phyloP scores from a whole-genome alignment of 1,140 invertebrate genomes.

The Geopemphigus sp. region DNA sequence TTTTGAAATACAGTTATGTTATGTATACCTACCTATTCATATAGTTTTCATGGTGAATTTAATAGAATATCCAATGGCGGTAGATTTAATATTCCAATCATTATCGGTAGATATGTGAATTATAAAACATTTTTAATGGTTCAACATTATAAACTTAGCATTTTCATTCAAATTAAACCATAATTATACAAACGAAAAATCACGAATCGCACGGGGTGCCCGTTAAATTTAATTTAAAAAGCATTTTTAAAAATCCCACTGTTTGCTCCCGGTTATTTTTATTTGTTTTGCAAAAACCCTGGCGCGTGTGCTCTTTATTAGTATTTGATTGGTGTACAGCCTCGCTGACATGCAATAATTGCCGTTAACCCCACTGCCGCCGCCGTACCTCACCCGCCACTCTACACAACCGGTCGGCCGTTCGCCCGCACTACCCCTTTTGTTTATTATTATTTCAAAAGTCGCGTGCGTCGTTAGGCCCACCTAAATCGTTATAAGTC shows the following conservation, averaged over 20 bases:
- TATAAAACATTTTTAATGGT: too few relatives aligned
- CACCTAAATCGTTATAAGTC: slow-evolving; percentile 49
- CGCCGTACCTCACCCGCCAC: not conserved
- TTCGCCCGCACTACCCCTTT: slow-evolving; percentile 40
- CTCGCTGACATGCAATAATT: slow-evolving; percentile 46
- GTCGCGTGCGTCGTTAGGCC: slow-evolving; percentile 45
- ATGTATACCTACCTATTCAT: not conserved
- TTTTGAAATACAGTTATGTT: not conserved
- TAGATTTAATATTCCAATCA: too few relatives aligned
- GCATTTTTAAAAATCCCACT: slow-evolving; percentile 39
- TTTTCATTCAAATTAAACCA: not conserved
- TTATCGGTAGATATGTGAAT: too few relatives aligned
- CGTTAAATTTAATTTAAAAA: slow-evolving; percentile 47
- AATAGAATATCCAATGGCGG: too few relatives aligned
- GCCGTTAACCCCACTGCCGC: slow-evolving; percentile 32
- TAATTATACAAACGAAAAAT: slow-evolving; percentile 1
- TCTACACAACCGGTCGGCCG: slow-evolving; percentile 4
- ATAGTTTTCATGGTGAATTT: not conserved
- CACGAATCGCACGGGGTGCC: slow-evolving; percentile 16
- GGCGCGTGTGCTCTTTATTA: slow-evolving; percentile 48
- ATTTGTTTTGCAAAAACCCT: slow-evolving; percentile 45
- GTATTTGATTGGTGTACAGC: slow-evolving; percentile 46
- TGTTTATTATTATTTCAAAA: slow-evolving; percentile 50
- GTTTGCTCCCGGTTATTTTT: slow-evolving; percentile 34
- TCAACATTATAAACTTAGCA: too few relatives aligned